These are phyloP conservation scores for Tetramorium alpestre DNA, from an alignment of 1,140 invertebrate genomes.

Conservation along the genomic window DNA sequence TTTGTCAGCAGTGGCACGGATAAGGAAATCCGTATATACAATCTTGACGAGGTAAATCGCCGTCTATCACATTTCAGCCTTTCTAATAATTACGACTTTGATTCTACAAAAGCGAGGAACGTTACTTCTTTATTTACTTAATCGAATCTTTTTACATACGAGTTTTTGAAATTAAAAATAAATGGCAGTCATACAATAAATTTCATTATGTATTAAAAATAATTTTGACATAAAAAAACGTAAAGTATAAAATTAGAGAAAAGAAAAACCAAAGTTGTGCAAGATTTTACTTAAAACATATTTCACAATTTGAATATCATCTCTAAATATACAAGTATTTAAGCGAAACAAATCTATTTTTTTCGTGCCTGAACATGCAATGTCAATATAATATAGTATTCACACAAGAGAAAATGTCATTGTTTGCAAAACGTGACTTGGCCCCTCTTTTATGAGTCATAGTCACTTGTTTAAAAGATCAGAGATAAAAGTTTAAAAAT, in stretches of 20 bases:
- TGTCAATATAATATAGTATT: background rate
- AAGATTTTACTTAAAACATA: background rate
- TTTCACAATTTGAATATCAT: background rate
- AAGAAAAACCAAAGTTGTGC: background rate
- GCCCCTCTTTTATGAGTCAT: background rate
- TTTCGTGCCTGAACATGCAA: background rate
- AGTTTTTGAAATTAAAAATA: slow-evolving; percentile 11
- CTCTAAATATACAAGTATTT: background rate
- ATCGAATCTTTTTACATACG: background rate
- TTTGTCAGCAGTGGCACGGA: slow-evolving; percentile 81
- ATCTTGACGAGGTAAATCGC: slow-evolving; percentile 79
- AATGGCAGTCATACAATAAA: background rate
- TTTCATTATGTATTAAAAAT: background rate
- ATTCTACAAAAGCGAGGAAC: background rate
- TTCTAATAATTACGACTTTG: background rate
- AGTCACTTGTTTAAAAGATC: background rate
- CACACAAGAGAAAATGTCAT: background rate
- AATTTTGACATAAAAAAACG: background rate
- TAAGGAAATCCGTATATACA: slow-evolving; percentile 83
- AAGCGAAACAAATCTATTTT: background rate
- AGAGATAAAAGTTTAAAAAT: background rate
- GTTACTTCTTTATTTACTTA: background rate
- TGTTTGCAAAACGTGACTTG: background rate
- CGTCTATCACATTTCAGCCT: background rate
- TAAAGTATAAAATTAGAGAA: background rate